Conservation (phyloP, 2,113 vertebrate species). For the Xerus inauris region DNA sequence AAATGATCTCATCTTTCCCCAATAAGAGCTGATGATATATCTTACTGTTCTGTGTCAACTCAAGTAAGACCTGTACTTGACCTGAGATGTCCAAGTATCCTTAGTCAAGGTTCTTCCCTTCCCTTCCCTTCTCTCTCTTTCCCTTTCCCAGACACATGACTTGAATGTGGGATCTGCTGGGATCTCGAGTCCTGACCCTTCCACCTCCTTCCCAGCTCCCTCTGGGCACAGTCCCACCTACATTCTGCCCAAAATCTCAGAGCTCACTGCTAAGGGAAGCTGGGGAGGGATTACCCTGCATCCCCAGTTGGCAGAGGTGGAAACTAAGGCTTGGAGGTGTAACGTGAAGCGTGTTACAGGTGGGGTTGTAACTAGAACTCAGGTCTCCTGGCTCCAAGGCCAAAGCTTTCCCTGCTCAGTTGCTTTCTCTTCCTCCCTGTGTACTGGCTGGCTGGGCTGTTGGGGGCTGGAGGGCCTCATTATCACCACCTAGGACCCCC, state of each 20-base stretch:
- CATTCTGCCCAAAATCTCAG: background rate
- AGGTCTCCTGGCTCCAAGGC: background rate
- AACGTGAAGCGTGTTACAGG: background rate
- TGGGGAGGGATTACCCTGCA: background rate
- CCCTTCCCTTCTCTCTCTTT: background rate
- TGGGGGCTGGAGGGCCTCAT: rapidly evolving
- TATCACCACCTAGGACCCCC: rapidly evolving
- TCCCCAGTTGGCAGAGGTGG: background rate
- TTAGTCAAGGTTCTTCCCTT: conserved; percentile 57
- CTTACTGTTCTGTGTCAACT: background rate
- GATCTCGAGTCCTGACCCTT: conserved; percentile 68
- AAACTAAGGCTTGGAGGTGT: background rate
- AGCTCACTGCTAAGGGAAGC: background rate
- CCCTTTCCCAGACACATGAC: conserved; percentile 41
- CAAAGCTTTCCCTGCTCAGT: background rate
- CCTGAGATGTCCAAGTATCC: conserved; percentile 17
- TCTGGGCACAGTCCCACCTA: background rate
- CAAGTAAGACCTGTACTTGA: conserved; percentile 34
- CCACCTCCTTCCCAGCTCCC: background rate
- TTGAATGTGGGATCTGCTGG: conserved; percentile 57
- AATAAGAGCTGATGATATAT: background rate
- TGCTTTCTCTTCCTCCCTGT: background rate
- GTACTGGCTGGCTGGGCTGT: background rate
- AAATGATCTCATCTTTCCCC: background rate
- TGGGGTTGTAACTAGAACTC: background rate